These are phyloP conservation scores for Masticophis lateralis DNA, from an alignment of 2,797 vertebrate species.

Conservation along the genomic window DNA sequence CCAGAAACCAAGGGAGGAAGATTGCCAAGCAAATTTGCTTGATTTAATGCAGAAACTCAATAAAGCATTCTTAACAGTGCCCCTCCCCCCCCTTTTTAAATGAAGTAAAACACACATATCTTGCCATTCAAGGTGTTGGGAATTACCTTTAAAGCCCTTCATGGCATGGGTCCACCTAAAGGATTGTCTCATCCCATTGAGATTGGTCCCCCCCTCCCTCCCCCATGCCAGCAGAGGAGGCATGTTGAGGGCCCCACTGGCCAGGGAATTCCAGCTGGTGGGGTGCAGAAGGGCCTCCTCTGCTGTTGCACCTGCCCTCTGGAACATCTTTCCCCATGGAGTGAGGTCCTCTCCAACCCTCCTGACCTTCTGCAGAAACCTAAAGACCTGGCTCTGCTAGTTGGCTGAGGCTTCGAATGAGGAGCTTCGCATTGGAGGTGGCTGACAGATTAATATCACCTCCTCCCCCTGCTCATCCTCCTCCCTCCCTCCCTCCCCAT, in stretches of 20 bases:
- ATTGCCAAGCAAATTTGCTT: not conserved
- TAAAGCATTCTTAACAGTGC: not conserved
- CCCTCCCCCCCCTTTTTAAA: not conserved
- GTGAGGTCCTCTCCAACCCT: not conserved
- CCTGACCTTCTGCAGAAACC: not conserved
- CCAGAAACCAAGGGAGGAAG: not conserved
- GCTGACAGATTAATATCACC: not conserved
- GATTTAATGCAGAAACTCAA: not conserved
- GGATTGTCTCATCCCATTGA: not conserved
- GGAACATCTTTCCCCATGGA: not conserved
- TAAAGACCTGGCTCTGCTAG: not conserved
- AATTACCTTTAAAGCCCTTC: not conserved
- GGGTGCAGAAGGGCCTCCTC: too few relatives aligned
- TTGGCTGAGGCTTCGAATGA: not conserved
- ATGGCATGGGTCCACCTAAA: not conserved
- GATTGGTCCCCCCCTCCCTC: not conserved
- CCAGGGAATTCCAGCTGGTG: not conserved
- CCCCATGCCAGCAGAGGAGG: accelerated
- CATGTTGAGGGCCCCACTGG: not conserved
- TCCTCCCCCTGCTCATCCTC: not conserved
- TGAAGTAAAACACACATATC: not conserved
- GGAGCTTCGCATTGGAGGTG: too few relatives aligned
- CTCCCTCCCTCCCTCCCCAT: not conserved
- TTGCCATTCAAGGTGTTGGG: not conserved
- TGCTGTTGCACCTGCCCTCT: too few relatives aligned